Percentiles rank a stretch among this genome's conserved stretches.
These are phyloP conservation scores for Siphamia tubifer DNA, from an alignment of 2,113 vertebrate species.

Conservation along the genomic window DNA sequence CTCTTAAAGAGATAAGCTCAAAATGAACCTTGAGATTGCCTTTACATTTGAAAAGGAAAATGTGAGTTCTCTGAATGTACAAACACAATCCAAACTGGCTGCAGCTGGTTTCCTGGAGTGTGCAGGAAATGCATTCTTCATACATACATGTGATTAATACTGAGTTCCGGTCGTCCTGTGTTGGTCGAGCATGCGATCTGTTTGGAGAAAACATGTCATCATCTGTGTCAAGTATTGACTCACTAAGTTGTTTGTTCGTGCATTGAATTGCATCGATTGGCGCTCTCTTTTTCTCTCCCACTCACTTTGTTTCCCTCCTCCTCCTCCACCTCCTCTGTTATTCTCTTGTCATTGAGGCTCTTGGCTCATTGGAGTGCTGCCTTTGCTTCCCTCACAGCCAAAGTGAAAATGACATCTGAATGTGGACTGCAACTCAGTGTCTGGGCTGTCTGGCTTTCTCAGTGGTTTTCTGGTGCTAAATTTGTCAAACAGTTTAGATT, in stretches of 20 bases:
- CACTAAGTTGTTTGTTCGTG: slow-evolving; percentile 12
- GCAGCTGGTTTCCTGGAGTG: neutral
- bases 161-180: neutral
- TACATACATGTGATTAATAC: slow-evolving; percentile 4
- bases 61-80: neutral
- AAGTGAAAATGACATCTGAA: neutral
- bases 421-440: neutral
- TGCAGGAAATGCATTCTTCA: slow-evolving; percentile 13
- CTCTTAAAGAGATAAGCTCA: neutral
- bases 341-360: neutral
- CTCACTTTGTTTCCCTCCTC: neutral
- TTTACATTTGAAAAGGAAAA: neutral
- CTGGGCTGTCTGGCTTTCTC: neutral
- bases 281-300: neutral
- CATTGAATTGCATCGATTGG: slow-evolving; percentile 12
- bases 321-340: neutral
- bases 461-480: neutral
- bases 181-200: neutral
- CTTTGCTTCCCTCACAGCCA: neutral
- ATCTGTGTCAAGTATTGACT: slow-evolving; percentile 2
- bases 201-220: neutral
- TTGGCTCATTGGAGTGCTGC: neutral
- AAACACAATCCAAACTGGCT: neutral
- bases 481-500: neutral
- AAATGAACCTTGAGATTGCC: no score